These are phyloP conservation scores for Cosmia trapezina DNA, from an alignment of 2,888 invertebrate species.

Conservation along the genomic window DNA sequence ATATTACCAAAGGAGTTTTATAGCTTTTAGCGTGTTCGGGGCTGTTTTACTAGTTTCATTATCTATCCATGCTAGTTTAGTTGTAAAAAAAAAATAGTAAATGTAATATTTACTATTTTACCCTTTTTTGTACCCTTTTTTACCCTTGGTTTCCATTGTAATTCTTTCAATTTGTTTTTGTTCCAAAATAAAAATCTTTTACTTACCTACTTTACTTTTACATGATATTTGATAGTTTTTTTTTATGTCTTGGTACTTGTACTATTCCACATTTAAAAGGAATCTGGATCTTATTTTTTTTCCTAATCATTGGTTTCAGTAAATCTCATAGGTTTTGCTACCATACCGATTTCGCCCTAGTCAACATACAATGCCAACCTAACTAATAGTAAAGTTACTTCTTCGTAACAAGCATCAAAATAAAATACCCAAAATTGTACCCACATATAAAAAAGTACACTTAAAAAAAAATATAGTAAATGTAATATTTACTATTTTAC, in stretches of 20 bases:
- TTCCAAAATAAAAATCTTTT: too few relatives aligned
- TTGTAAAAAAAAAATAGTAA: too few relatives aligned
- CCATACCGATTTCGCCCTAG: neutral
- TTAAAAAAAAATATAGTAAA: too few relatives aligned
- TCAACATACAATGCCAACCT: neutral
- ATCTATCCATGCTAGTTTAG: neutral
- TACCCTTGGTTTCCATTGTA: too few relatives aligned
- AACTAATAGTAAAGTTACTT: neutral
- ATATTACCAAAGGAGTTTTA: constrained; percentile 35
- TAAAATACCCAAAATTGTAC: constrained; percentile 26
- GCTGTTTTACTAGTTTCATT: constrained; percentile 26
- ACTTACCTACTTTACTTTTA: neutral
- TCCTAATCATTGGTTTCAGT: neutral
- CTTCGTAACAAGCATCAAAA: constrained; percentile 10
- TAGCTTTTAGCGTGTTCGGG: constrained; percentile 22
- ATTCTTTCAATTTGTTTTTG: too few relatives aligned
- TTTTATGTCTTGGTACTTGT: too few relatives aligned
- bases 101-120: too few relatives aligned
- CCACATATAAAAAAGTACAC: too few relatives aligned
- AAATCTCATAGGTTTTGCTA: neutral
- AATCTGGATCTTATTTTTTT: neutral
- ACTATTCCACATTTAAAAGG: too few relatives aligned
- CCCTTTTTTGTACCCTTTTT: too few relatives aligned
- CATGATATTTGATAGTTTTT: neutral
- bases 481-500: too few relatives aligned